Conservation (phyloP, 1,140 invertebrate species). For the Diorhabda elongata region DNA sequence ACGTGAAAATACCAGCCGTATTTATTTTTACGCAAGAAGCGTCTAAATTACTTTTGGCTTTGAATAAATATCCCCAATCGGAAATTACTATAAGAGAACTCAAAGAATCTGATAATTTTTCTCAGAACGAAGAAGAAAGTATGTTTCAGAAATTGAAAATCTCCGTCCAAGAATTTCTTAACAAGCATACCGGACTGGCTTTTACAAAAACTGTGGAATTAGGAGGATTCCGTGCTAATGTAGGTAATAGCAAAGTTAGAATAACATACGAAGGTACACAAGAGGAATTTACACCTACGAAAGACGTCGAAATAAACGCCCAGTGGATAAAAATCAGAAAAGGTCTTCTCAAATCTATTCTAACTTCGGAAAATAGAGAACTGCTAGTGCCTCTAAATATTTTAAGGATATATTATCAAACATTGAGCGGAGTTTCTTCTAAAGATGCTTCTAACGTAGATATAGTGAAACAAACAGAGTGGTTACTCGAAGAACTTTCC, state of each 20-base stretch:
- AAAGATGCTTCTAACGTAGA: constrained; percentile 32
- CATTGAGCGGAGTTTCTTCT: constrained; percentile 31
- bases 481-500: constrained; percentile 40
- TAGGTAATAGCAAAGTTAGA: constrained; percentile 39
- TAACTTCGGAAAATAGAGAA: constrained; percentile 38
- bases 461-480: constrained; percentile 38
- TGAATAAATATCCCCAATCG: constrained; percentile 50
- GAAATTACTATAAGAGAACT: constrained; percentile 54
- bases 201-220: constrained; percentile 38
- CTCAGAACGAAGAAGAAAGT: constrained; percentile 41
- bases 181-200: constrained; percentile 44
- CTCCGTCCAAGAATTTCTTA: constrained; percentile 47
- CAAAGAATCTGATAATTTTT: constrained; percentile 34
- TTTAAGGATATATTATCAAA: constrained; percentile 43
- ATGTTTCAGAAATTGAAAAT: constrained; percentile 46
- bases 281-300: constrained; percentile 15
- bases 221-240: constrained; percentile 37
- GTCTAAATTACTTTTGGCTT: constrained; percentile 57
- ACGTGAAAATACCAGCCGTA: constrained; percentile 85
- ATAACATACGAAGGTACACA: constrained; percentile 31
- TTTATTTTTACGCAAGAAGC: constrained; percentile 87
- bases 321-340: constrained; percentile 42
- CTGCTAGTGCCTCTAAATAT: constrained; percentile 39
- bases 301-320: constrained; percentile 23
- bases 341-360: constrained; percentile 38